Conservation (phyloP, 2,797 vertebrate species). For the Eulemur albifrons region DNA sequence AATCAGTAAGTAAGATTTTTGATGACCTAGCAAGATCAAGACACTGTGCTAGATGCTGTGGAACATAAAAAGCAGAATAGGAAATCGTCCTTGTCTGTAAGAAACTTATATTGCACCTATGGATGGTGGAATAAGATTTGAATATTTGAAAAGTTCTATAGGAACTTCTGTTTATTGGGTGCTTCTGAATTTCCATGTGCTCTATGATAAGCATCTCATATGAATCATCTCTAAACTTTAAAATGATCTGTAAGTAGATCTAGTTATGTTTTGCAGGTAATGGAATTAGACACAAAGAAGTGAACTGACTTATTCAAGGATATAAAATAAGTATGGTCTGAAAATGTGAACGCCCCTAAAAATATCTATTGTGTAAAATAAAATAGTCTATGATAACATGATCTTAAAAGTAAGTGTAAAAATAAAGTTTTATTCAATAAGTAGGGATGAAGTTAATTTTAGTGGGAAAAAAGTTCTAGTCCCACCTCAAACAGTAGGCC, state of each 20-base stretch:
- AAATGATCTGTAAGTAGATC: slow-evolving; percentile 2
- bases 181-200: not conserved
- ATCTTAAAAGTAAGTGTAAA: not conserved
- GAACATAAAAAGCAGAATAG: not conserved
- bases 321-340: not conserved
- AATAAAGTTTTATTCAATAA: not conserved
- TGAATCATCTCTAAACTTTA: slow-evolving; percentile 22
- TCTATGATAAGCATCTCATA: not conserved
- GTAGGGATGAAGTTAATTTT: not conserved
- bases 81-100: not conserved
- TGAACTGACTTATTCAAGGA: not conserved
- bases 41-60: not conserved
- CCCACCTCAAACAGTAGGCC: not conserved
- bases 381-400: not conserved
- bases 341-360: not conserved
- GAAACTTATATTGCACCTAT: not conserved
- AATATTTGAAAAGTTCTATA: not conserved
- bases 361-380: not conserved
- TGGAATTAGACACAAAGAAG: not conserved
- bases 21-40: not conserved
- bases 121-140: not conserved
- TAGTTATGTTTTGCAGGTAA: not conserved
- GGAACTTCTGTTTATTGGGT: not conserved
- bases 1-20: slow-evolving; percentile 47
- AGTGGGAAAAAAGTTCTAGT: not conserved